Conservation (phyloP, 2,888 invertebrate genomes). For the Cryptocheilus praepositus region DNA sequence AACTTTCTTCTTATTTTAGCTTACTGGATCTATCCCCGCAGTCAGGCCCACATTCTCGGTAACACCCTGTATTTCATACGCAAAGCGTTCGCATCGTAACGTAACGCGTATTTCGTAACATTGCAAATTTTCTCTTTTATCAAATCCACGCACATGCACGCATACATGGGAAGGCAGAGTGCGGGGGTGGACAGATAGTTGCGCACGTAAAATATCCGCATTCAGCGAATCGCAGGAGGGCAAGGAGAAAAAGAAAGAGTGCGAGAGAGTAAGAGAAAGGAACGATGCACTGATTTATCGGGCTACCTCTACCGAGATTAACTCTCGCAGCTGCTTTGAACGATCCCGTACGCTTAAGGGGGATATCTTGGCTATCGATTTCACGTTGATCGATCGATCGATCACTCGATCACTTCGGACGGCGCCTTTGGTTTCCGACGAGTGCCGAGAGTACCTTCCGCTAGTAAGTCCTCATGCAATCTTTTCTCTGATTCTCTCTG, state of each 20-base stretch:
- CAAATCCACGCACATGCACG: no score
- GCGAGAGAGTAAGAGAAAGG: background rate
- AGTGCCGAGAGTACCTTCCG: slow-evolving; percentile 15
- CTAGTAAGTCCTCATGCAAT: slow-evolving; percentile 20
- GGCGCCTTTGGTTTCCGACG: slow-evolving; percentile 20
- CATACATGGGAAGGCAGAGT: background rate
- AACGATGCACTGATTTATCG: slow-evolving; percentile 47
- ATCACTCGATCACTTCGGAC: slow-evolving; percentile 35
- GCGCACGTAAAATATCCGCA: no score
- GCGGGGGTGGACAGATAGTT: no score
- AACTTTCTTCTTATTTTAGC: no score
- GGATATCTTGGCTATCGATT: slow-evolving; percentile 39
- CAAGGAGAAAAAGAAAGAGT: background rate
- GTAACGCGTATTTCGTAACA: no score
- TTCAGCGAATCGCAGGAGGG: background rate
- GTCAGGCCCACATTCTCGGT: no score
- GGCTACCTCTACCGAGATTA: slow-evolving; percentile 46
- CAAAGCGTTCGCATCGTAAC: no score
- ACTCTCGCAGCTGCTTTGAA: slow-evolving; percentile 33
- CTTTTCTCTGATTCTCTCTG: slow-evolving; percentile 1
- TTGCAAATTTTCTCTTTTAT: no score
- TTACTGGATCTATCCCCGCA: no score
- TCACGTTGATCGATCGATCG: slow-evolving; percentile 42
- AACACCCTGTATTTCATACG: no score
- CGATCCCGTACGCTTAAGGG: slow-evolving; percentile 36